phyloP scores from a whole-genome alignment of 2,888 invertebrate genomes.

The Amiota communis region DNA sequence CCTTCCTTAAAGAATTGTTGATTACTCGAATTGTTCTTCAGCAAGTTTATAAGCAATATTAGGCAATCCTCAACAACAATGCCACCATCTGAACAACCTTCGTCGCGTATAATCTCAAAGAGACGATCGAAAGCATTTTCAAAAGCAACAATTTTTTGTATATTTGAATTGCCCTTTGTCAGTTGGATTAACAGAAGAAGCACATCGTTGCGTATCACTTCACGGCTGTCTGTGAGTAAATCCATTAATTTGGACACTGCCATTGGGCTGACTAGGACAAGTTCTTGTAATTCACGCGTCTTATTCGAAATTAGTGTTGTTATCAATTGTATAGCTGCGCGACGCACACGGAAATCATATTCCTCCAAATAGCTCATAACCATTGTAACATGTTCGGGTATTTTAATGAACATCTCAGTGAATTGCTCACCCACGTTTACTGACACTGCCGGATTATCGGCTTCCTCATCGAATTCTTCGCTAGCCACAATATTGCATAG shows the following conservation, averaged over 20 bases:
- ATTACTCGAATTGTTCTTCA: slow-evolving; percentile 96
- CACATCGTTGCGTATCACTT: slow-evolving; percentile 96
- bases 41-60: slow-evolving; percentile 90
- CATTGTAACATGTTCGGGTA: slow-evolving; percentile 86
- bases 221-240: slow-evolving; percentile 91
- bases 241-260: slow-evolving; percentile 99
- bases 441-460: slow-evolving; percentile 78
- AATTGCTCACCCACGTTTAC: slow-evolving; percentile 92
- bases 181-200: slow-evolving; percentile 91
- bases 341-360: slow-evolving; percentile 93
- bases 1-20: slow-evolving; percentile 99
- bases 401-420: slow-evolving; percentile 97
- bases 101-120: slow-evolving; percentile 92
- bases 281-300: slow-evolving; percentile 90
- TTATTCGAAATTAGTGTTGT: slow-evolving; percentile 90
- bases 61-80: slow-evolving; percentile 99
- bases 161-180: slow-evolving; percentile 91
- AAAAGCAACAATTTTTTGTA: slow-evolving; percentile 99
- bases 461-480: slow-evolving; percentile 87
- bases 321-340: slow-evolving; percentile 91
- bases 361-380: slow-evolving; percentile 91
- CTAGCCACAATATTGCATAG: slow-evolving; percentile 91
- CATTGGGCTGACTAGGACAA: slow-evolving; percentile 92
- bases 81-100: slow-evolving; percentile 94
- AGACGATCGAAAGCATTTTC: slow-evolving; percentile 98